Evolutionary conservation across 2,888 invertebrate species (phyloP).

Genomic region (Siphlonurus alternatus): DNA sequence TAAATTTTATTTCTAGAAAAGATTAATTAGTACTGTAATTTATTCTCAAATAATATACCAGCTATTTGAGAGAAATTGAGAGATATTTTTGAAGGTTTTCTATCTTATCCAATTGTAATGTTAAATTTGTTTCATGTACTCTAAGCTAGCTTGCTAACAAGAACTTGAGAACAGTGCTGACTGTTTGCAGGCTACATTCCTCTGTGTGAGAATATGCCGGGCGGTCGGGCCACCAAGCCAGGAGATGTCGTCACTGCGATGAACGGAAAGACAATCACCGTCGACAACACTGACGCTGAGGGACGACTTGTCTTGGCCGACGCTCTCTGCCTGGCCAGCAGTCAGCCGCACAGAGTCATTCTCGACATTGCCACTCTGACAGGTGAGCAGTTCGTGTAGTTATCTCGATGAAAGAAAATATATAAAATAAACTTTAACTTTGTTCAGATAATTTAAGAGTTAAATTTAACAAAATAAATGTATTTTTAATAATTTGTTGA

Average conservation of each 20-base stretch:
- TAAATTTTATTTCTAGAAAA: constrained; percentile 42
- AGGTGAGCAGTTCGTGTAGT: constrained; percentile 22
- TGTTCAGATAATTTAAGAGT: too few species aligned
- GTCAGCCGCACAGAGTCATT: constrained; percentile 39
- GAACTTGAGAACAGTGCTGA: not conserved
- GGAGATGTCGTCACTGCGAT: constrained; percentile 52
- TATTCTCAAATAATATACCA: too few species aligned
- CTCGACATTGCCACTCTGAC: constrained; percentile 53
- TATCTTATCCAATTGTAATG: too few species aligned
- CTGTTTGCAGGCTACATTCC: constrained; percentile 37
- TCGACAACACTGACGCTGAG: constrained; percentile 59
- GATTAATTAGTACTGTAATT: too few species aligned
- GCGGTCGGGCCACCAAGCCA: constrained; percentile 46
- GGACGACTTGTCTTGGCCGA: constrained; percentile 53
- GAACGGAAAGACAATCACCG: constrained; percentile 53
- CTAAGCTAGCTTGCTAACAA: not conserved
- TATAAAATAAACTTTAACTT: too few species aligned
- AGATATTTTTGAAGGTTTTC: too few species aligned
- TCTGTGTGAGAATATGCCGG: constrained; percentile 50
- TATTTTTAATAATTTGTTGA: too few species aligned
- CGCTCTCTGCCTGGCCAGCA: constrained; percentile 45
- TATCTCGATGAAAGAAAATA: not conserved
- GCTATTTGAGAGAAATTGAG: too few species aligned
- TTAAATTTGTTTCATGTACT: too few species aligned
- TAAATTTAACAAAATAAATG: too few species aligned